These are phyloP conservation scores for Oryzias melastigma DNA, from an alignment of 2,113 vertebrate genomes.

Conservation along the genomic window DNA sequence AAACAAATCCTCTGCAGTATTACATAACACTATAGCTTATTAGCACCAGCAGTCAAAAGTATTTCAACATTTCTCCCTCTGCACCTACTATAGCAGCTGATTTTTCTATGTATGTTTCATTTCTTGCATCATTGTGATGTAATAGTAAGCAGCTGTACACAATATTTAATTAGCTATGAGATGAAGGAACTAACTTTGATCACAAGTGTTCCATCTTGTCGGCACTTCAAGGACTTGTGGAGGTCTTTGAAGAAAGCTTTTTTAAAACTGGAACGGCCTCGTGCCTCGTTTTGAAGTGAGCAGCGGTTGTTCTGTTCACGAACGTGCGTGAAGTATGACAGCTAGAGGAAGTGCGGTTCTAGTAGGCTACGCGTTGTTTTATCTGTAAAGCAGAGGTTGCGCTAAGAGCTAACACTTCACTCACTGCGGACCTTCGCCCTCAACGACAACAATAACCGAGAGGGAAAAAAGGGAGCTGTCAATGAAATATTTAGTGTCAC, in stretches of 20 bases:
- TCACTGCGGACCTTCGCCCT: conserved; percentile 8
- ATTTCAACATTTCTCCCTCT: conserved; percentile 20
- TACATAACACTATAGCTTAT: conserved; percentile 70
- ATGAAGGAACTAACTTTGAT: not conserved
- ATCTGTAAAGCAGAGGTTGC: conserved; percentile 15
- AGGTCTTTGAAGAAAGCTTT: conserved; percentile 44
- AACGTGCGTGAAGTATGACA: not conserved
- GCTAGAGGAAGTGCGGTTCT: not conserved
- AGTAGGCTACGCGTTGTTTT: not conserved
- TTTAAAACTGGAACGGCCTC: conserved; percentile 7
- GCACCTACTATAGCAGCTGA: conserved; percentile 23
- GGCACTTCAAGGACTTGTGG: conserved; percentile 59
- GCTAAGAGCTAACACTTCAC: conserved; percentile 12
- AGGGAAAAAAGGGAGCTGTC: conserved; percentile 5
- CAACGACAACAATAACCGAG: not conserved
- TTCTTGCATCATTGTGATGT: too few species aligned
- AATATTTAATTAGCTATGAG: too few species aligned
- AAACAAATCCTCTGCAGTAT: conserved; percentile 71
- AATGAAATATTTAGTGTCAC: conserved; percentile 4
- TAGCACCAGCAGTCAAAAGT: conserved; percentile 42
- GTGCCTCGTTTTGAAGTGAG: too few species aligned
- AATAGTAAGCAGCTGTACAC: too few species aligned
- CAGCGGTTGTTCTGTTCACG: too few species aligned
- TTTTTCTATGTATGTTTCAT: too few species aligned
- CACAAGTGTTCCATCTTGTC: not conserved